phyloP scores from a whole-genome alignment of 2,797 vertebrate species.

The Chelidonichthys spinosus region DNA sequence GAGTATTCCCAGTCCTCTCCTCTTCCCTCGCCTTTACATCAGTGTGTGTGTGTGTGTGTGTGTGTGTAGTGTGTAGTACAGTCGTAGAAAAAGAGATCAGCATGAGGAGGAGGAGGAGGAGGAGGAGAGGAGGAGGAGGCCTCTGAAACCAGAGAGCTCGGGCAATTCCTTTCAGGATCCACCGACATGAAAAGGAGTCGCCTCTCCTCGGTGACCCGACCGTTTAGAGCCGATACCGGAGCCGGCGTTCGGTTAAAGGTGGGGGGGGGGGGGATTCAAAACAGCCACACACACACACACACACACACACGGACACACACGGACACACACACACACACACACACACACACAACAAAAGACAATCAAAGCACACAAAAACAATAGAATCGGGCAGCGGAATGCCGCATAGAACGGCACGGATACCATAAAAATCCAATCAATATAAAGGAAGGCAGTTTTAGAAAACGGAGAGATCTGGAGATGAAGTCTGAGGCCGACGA shows the following conservation, averaged over 20 bases:
- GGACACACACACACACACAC: too few relatives aligned
- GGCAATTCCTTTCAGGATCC: slow-evolving; percentile 67
- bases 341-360: slow-evolving; percentile 61
- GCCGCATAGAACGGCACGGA: too few relatives aligned
- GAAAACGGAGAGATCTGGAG: slow-evolving; percentile 61
- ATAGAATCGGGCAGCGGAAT: slow-evolving; percentile 66
- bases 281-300: too few relatives aligned
- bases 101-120: slow-evolving; percentile 33
- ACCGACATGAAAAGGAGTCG: slow-evolving; percentile 59
- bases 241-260: slow-evolving; percentile 38
- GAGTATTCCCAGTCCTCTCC: slow-evolving; percentile 66
- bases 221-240: slow-evolving; percentile 61
- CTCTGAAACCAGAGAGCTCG: slow-evolving; percentile 67
- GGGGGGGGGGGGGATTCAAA: slow-evolving; percentile 51
- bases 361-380: slow-evolving; percentile 76
- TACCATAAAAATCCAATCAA: slow-evolving; percentile 78
- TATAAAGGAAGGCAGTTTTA: slow-evolving; percentile 75
- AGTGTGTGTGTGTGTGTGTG: slow-evolving; percentile 51
- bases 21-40: slow-evolving; percentile 59
- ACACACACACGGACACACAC: too few relatives aligned
- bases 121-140: slow-evolving; percentile 40
- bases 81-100: slow-evolving; percentile 65
- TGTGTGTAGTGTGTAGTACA: slow-evolving; percentile 40
- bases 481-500: slow-evolving; percentile 66
- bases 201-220: slow-evolving; percentile 56